Conservation (phyloP, 2,113 vertebrate species). For the Leptobrachium ailaonicum region DNA sequence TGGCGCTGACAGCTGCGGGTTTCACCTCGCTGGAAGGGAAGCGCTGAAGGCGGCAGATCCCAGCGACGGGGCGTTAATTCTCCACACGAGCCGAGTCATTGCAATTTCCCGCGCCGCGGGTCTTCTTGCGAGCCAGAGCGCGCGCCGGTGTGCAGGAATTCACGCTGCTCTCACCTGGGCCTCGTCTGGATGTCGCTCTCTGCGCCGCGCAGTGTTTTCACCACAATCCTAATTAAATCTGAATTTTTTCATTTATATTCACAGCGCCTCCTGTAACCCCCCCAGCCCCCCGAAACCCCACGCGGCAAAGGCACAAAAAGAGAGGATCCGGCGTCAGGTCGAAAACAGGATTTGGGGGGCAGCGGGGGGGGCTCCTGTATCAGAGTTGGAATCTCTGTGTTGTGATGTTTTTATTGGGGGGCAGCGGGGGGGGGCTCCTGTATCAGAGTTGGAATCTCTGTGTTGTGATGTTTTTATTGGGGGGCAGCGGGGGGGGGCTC, state of each 20-base stretch:
- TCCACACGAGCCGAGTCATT: background rate
- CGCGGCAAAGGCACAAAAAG: background rate
- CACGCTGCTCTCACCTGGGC: background rate
- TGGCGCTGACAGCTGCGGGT: background rate
- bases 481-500: no score
- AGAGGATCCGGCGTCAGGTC: background rate
- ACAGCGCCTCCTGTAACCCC: background rate
- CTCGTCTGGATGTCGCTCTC: background rate
- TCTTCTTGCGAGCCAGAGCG: background rate
- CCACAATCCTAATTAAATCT: background rate
- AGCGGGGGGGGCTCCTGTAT: no score
- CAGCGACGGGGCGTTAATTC: background rate
- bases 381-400: no score
- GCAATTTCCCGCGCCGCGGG: conserved; percentile 4
- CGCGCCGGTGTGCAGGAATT: background rate
- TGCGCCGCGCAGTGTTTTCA: background rate
- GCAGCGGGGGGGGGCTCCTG: no score
- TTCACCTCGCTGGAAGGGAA: background rate
- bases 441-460: no score
- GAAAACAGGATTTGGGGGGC: no score
- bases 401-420: no score
- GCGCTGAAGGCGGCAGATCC: background rate
- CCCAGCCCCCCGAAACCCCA: background rate
- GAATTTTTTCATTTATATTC: background rate
- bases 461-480: no score